Evolutionary conservation across 2,797 vertebrate species (phyloP).

Genomic region (Loriculus beryllinus): DNA sequence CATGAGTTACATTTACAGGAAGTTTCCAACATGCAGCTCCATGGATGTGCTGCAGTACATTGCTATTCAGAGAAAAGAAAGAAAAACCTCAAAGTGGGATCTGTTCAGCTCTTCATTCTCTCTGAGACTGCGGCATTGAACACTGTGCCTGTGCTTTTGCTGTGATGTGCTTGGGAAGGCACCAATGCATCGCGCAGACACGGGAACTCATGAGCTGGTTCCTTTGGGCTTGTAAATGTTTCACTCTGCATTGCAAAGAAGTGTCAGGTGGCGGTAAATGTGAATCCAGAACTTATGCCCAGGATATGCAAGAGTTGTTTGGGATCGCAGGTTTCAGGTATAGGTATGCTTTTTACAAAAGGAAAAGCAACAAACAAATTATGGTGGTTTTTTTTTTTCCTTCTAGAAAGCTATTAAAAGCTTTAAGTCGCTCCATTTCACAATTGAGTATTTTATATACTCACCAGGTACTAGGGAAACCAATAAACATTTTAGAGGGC

Average conservation of each 20-base stretch:
- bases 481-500: constrained; percentile 65
- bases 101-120: not conserved
- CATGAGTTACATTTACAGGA: not conserved
- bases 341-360: not conserved
- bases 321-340: not conserved
- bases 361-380: not conserved
- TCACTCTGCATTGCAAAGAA: not conserved
- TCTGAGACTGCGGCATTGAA: not conserved
- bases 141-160: not conserved
- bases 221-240: not conserved
- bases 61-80: not conserved
- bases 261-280: not conserved
- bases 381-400: not conserved
- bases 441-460: constrained; percentile 42
- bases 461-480: constrained; percentile 38
- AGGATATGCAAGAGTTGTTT: not conserved
- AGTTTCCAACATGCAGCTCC: not conserved
- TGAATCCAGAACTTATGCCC: not conserved
- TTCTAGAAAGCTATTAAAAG: constrained; percentile 11
- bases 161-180: not conserved
- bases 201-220: rapidly evolving
- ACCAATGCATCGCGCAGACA: not conserved
- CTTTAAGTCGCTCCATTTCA: not conserved
- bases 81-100: not conserved
- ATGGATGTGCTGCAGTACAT: not conserved